These are phyloP conservation scores for Chroicocephalus ridibundus DNA, from an alignment of 2,113 vertebrate species.

Conservation along the genomic window DNA sequence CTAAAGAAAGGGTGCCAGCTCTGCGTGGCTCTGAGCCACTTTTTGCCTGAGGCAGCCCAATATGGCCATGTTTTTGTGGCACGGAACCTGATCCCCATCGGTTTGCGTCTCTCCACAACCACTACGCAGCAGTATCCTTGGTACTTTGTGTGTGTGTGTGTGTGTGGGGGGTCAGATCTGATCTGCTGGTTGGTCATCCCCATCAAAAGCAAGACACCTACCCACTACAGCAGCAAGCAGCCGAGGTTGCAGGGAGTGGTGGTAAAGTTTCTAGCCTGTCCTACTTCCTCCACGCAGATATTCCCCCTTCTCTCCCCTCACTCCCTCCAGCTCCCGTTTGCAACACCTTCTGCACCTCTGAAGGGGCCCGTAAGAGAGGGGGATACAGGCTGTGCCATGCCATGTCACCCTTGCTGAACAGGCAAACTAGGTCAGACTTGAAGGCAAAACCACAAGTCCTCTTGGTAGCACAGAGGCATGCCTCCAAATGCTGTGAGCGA, in stretches of 20 bases:
- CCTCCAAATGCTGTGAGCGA: not conserved
- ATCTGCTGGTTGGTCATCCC: not conserved
- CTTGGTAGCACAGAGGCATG: not conserved
- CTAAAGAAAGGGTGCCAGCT: not conserved
- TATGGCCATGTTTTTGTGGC: rapidly evolving
- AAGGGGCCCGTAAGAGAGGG: not conserved
- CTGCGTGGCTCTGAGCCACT: rapidly evolving
- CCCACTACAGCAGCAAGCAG: not conserved
- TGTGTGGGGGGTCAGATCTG: not conserved
- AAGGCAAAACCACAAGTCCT: not conserved
- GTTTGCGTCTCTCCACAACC: not conserved
- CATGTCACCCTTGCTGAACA: not conserved
- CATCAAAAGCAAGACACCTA: not conserved
- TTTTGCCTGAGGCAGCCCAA: not conserved
- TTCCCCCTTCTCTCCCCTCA: not conserved
- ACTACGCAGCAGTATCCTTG: rapidly evolving
- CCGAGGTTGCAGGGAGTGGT: not conserved
- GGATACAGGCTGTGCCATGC: not conserved
- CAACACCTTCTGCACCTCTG: not conserved
- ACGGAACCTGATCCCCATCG: rapidly evolving
- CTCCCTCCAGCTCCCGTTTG: not conserved
- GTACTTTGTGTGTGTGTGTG: not conserved
- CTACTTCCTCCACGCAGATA: not conserved
- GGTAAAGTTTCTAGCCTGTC: not conserved
- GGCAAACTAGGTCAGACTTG: not conserved